Conservation (phyloP, 2,888 invertebrate species). For the Nephrotoma appendiculata region DNA sequence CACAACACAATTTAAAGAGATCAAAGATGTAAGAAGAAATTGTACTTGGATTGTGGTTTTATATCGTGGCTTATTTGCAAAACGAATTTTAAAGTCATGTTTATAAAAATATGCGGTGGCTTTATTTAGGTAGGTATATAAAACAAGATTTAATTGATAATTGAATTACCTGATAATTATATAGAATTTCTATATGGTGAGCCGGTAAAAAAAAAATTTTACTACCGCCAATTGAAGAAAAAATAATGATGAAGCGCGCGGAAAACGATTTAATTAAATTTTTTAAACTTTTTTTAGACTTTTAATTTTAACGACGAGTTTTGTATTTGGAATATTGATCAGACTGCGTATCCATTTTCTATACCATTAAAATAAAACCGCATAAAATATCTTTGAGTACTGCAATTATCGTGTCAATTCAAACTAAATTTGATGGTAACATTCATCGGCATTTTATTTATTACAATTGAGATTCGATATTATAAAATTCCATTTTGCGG, state of each 20-base stretch:
- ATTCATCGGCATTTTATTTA: too few relatives aligned
- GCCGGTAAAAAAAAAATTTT: neutral
- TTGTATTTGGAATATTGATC: too few relatives aligned
- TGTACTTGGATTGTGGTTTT: neutral
- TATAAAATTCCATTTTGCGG: too few relatives aligned
- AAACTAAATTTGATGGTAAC: too few relatives aligned
- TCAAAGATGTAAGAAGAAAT: neutral
- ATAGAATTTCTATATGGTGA: neutral
- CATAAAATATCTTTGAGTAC: too few relatives aligned
- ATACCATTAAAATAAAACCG: too few relatives aligned
- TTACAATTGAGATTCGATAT: too few relatives aligned
- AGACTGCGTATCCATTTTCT: too few relatives aligned
- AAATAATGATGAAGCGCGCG: neutral
- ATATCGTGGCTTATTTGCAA: neutral
- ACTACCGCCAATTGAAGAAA: neutral
- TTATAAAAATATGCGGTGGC: neutral
- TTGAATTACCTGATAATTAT: neutral
- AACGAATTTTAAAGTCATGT: neutral
- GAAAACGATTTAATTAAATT: neutral
- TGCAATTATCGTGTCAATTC: too few relatives aligned
- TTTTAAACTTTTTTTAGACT: too few relatives aligned
- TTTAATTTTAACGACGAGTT: too few relatives aligned
- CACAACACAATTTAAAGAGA: neutral
- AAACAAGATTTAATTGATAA: neutral
- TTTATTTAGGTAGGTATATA: neutral